These are phyloP conservation scores for Aphaenogaster ashmeadi DNA, from an alignment of 1,140 invertebrate genomes.

Conservation along the genomic window DNA sequence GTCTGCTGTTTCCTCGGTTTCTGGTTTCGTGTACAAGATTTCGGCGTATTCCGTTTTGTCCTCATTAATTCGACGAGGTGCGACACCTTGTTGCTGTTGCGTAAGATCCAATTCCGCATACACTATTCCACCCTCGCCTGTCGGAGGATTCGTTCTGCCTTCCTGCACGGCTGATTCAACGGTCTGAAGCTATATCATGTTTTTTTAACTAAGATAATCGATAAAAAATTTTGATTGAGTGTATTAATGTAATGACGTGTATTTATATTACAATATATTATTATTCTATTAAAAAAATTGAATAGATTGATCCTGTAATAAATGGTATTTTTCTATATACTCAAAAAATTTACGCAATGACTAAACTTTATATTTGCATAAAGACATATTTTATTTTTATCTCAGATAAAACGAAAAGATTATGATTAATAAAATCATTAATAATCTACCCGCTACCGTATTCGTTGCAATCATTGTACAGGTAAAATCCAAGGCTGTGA, in stretches of 20 bases:
- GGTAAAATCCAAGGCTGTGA: background rate
- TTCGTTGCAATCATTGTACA: background rate
- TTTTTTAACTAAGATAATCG: background rate
- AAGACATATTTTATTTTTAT: background rate
- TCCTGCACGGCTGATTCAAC: conserved; percentile 57
- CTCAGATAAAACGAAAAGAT: background rate
- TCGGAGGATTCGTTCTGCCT: conserved; percentile 64
- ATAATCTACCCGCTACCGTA: background rate
- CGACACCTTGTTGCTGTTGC: conserved; percentile 78
- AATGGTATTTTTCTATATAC: background rate
- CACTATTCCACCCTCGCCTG: conserved; percentile 85
- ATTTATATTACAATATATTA: background rate
- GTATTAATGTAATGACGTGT: background rate
- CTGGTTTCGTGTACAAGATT: conserved; percentile 86
- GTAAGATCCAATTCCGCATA: conserved; percentile 88
- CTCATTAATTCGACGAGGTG: conserved; percentile 84
- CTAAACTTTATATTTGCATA: background rate
- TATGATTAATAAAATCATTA: background rate
- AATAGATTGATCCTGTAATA: background rate
- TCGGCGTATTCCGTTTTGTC: conserved; percentile 88
- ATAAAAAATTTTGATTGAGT: background rate
- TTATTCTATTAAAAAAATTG: background rate
- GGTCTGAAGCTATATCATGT: conserved; percentile 49
- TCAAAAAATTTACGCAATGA: background rate
- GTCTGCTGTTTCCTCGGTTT: conserved; percentile 72